Base-by-base conservation (phyloP, 2,797 vertebrate species). In the Lophotriccus pileatus region DNA sequence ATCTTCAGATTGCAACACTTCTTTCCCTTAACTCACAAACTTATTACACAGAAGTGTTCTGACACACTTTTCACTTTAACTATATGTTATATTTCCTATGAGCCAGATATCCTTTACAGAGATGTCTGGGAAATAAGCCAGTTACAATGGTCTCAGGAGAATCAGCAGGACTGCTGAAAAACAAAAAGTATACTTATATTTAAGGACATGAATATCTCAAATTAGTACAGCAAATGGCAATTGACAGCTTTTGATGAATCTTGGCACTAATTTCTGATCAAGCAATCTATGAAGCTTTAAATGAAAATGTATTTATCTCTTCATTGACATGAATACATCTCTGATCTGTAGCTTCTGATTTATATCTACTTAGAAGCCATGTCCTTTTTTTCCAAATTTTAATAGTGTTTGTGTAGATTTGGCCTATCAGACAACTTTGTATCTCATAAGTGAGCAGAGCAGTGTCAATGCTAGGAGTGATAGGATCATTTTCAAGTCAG, bases 151-250 rank as follows among this genome's bases (percentile, higher is more conserved):
- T 88, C 86, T 84, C 63, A 79, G 70, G 55, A 96, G 74, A 94
- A 94, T 84, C 49, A 94, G 66, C 63, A 92, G 79, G 87, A 89
- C 6, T 81, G 49, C 67, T 90, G 58, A 90, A 76, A 84, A 91
- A 22, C 64, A 82, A 63, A 84, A 77, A n/a, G 4, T 59, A 28
- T 67, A 58, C 46, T 79, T 91, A 41, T 44, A 89, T 94, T 73
- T 86, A 84, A 90, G 56, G 73, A 75, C 52, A 92, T 66, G 6
- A 87, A 82, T 79, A 39, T 93, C 82, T 95, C 14, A 9, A 67
- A 96, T 95, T 94, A 96, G 85, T 69, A 89, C 52, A 94, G 75
- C 69, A 95, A 95, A 95, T 95, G 93, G 64, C 60, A 94, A 73
- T 93, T 93, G 90, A 95, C 87, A 88, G 78, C 49, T 91, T 95